Evolutionary conservation across 2,113 vertebrate genomes (phyloP), one percentile per base, ranked within the genome.

Genomic region (Toxostoma redivivum): DNA sequence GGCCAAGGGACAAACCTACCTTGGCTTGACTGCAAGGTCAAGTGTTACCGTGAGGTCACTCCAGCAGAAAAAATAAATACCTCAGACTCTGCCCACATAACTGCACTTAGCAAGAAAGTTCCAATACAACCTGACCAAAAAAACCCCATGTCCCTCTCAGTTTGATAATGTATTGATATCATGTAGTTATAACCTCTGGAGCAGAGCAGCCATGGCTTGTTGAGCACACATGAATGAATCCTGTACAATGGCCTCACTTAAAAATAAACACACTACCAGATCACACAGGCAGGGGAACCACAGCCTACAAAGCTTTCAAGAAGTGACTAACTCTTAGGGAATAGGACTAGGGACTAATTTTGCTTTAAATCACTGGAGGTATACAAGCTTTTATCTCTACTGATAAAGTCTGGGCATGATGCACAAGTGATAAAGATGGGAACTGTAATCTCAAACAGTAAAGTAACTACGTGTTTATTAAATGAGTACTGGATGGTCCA

Each of bases 91-190:
- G 48, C n/a, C 44, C 11, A 7, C 17, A 10, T 9, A 67, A 66
- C 38, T 44, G 51, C 65, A 40, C 37, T 77, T 40, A 72, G 0
- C 35, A 65, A 79, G 20, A 30, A 70, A 58, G 4, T 15, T 17
- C 13, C 13, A 6, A 30, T 72, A 24, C 14, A 84, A n/a, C 16
- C 12, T 22, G n/a, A 71, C 2, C 16, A 53, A 66, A 57, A 78
- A 24, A 0, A 1, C 1, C 1, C 17, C 23, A 27, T 0, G 4
- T 42, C 23, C 37, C n/a, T 61, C 56, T 81, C 30, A 18, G 10
- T 56, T 78, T 69, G 50, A 23, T 15, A 27, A 27, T 5, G 21
- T 11, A 13, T 48, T 71, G 48, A 6, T 45, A 28, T 31, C 7
- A 33, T 5, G 21, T 3, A 45, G 66, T 30, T 61, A 22, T 5